phyloP scores from a whole-genome alignment of 1,140 invertebrate species.

The Pentalonia nigronervosa region DNA sequence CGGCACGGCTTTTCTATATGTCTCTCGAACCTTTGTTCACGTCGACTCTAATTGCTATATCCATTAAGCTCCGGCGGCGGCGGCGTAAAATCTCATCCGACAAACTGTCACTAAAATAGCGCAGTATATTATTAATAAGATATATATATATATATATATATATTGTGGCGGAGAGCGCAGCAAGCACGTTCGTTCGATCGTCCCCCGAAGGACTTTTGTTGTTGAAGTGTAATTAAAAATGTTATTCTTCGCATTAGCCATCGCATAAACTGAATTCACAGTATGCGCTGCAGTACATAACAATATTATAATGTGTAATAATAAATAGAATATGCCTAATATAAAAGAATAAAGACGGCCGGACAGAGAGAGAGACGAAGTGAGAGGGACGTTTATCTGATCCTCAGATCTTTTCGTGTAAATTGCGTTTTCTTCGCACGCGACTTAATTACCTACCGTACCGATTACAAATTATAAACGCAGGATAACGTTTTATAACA shows the following conservation, averaged over 20 bases:
- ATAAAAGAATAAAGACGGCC: neutral
- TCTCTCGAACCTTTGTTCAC: slow-evolving; percentile 12
- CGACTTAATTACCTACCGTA: slow-evolving; percentile 29
- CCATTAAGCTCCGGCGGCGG: slow-evolving; percentile 11
- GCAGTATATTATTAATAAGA: neutral
- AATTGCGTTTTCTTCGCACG: neutral
- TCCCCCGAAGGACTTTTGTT: neutral
- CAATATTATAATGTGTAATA: neutral
- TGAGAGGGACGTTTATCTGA: neutral
- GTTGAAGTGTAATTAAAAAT: slow-evolving; percentile 17
- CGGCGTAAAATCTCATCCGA: neutral
- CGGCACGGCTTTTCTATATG: neutral
- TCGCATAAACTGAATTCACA: neutral
- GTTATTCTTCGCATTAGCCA: neutral
- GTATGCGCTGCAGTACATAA: neutral
- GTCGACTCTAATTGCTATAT: slow-evolving; percentile 26
- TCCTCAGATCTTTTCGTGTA: neutral
- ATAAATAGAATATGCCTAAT: too few relatives aligned
- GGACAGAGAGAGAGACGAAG: neutral
- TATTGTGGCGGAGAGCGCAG: neutral
- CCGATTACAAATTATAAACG: neutral
- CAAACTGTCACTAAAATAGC: slow-evolving; percentile 20
- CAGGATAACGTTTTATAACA: neutral
- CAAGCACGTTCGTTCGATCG: neutral
- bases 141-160: neutral